Percentiles rank a stretch among this genome's conserved stretches.
These are phyloP conservation scores for Eueides isabella DNA, from an alignment of 1,140 invertebrate genomes.

Conservation along the genomic window DNA sequence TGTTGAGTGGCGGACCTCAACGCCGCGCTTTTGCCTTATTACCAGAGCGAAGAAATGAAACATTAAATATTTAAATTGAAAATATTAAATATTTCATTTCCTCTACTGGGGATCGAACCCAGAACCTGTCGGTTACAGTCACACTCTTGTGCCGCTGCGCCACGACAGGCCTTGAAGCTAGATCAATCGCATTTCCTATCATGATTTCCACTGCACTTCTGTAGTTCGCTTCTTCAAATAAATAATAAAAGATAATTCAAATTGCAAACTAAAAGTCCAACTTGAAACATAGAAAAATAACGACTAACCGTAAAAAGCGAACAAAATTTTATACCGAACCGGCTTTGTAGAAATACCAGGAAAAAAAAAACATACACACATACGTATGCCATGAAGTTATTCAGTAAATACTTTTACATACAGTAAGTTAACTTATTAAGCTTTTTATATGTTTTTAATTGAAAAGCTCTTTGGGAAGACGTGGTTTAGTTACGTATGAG, in stretches of 20 bases:
- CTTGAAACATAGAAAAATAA: background rate
- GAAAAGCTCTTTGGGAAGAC: background rate
- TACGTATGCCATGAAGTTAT: background rate
- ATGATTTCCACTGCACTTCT: too few relatives aligned
- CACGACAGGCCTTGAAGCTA: too few relatives aligned
- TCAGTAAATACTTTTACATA: background rate
- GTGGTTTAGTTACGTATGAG: background rate
- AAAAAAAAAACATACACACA: background rate
- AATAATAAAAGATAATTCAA: background rate
- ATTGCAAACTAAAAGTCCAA: background rate
- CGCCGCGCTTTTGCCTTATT: too few relatives aligned
- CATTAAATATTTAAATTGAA: too few relatives aligned
- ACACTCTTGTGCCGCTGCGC: too few relatives aligned
- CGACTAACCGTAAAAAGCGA: background rate
- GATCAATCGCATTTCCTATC: too few relatives aligned
- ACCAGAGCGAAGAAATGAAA: too few relatives aligned
- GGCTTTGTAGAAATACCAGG: background rate
- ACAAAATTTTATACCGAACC: background rate
- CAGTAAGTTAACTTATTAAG: constrained; percentile 2
- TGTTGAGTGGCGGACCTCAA: too few relatives aligned
- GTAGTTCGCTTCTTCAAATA: background rate
- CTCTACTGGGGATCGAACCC: too few relatives aligned
- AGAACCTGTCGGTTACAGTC: too few relatives aligned
- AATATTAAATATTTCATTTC: too few relatives aligned
- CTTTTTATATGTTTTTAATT: background rate